These are phyloP conservation scores for Hesperophylax magnus DNA, from an alignment of 1,140 invertebrate genomes.

Conservation along the genomic window DNA sequence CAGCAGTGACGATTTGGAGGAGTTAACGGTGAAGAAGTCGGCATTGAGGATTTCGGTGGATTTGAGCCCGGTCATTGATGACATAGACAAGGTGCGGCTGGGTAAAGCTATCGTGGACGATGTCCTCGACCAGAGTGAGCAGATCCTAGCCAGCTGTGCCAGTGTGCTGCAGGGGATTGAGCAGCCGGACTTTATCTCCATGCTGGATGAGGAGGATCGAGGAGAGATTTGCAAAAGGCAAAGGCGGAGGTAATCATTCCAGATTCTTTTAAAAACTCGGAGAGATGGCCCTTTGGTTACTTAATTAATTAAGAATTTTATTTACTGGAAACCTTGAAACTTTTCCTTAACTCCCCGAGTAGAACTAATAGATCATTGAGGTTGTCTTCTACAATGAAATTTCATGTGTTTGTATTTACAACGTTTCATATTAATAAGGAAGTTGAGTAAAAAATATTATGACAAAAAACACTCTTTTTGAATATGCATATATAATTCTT, in stretches of 20 bases:
- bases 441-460: no score
- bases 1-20: constrained; percentile 29
- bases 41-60: not conserved
- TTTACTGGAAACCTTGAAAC: no score
- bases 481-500: no score
- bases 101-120: not conserved
- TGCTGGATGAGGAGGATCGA: constrained; percentile 52
- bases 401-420: no score
- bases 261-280: not conserved
- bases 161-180: constrained; percentile 41
- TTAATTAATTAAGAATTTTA: no score
- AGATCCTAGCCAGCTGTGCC: constrained; percentile 39
- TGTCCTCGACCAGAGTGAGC: constrained; percentile 32
- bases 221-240: constrained; percentile 4
- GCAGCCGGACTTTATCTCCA: constrained; percentile 57
- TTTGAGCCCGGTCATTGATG: not conserved
- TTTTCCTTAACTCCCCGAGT: no score
- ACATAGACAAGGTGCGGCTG: not conserved
- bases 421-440: no score
- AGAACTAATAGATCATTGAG: no score
- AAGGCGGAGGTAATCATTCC: constrained; percentile 2
- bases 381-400: no score
- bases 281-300: no score
- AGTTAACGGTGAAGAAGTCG: not conserved
- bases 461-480: no score